Percentiles rank a stretch among this genome's conserved stretches.
phyloP scores from a whole-genome alignment of 2,797 vertebrate species.

The Masticophis lateralis region DNA sequence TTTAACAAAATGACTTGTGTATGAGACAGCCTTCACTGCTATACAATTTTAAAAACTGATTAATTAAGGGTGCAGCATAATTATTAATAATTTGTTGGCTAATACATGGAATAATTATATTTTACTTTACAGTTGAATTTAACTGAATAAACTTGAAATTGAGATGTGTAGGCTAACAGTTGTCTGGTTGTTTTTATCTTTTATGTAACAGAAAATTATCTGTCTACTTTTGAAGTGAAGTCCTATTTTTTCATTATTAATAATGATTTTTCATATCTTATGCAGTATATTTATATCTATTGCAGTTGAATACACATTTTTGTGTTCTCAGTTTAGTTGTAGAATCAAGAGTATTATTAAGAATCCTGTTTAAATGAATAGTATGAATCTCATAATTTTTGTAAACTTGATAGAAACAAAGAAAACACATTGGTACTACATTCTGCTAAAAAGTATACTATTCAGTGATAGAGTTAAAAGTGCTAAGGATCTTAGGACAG shows the following conservation, averaged over 20 bases:
- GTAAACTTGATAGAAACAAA: slow-evolving; percentile 31
- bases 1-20: slow-evolving; percentile 61
- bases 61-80: slow-evolving; percentile 50
- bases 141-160: slow-evolving; percentile 14
- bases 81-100: slow-evolving; percentile 46
- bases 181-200: neutral
- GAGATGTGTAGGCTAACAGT: neutral
- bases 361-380: slow-evolving; percentile 47
- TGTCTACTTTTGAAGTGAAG: neutral
- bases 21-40: slow-evolving; percentile 65
- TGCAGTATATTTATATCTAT: neutral
- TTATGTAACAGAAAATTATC: neutral
- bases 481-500: slow-evolving; percentile 63
- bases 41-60: slow-evolving; percentile 57
- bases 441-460: slow-evolving; percentile 58
- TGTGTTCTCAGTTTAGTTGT: neutral
- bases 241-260: neutral
- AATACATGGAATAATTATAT: slow-evolving; percentile 37
- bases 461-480: slow-evolving; percentile 52
- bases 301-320: neutral
- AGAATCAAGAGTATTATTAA: neutral
- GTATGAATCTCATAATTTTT: neutral
- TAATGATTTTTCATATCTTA: neutral
- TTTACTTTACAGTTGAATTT: neutral
- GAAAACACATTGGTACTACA: slow-evolving; percentile 58